Evolutionary conservation across 1,140 invertebrate species (phyloP), one percentile per base, ranked within the genome.

Genomic region (Diorhabda elongata): DNA sequence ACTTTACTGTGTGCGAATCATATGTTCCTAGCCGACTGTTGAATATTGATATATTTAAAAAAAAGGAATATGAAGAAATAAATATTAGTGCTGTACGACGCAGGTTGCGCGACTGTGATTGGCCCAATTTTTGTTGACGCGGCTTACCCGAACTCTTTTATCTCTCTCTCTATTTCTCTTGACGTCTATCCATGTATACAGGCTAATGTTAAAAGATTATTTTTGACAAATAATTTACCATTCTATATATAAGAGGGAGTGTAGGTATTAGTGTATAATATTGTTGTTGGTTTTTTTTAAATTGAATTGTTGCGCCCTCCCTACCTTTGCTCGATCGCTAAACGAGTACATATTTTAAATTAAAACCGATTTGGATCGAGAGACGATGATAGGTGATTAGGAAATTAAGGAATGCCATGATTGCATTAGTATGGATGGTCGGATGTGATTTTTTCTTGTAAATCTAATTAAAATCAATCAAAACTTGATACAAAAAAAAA

Each of bases 211-310:
- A 71, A 73, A 76, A 71, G 65, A 71, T 79, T 76, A 76, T 80
- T 80, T 80, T 80, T 80, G 77, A 78, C 76, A 78, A 78, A 80
- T 77, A 75, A 80, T 79, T 77, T 79, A 76, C 76, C 78, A 75
- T 75, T 71, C 72, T 72, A 61, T 77, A 70, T 79, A 74, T 80
- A 80, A 78, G 74, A 72, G 71, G 79, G 76, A 76, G 73, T 72
- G 71, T 80, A 78, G 76, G 70, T 75, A 26, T 65, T 80, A 80
- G 73, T 76, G 76, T 77, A 79, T 75, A 26, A 26, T 26, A 72
- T 73, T 76, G 73, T 79, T 80, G 75, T 77, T 79, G 76, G 74
- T 76, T 78, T 78, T 78, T 11, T 75, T 68, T 61, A 60, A 70
- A 66, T 72, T 73, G 62, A 71, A 64, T 64, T 74, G 65, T 68